Conservation (phyloP, 2,797 vertebrate species). For the Phoebastria nigripes region DNA sequence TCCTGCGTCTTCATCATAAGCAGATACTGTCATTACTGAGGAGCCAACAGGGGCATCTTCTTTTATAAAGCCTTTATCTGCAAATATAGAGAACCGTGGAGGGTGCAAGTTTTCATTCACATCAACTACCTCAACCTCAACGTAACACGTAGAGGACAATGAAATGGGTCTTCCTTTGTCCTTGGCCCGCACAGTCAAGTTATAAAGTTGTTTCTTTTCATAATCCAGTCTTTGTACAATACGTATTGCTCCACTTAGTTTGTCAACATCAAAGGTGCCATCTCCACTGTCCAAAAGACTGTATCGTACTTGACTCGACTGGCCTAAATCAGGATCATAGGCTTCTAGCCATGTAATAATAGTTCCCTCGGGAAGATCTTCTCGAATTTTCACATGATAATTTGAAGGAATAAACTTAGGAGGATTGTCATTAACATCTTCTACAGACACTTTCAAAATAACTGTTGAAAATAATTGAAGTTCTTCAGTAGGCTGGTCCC, state of each 20-base stretch:
- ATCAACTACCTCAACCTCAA: constrained; percentile 93
- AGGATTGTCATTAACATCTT: constrained; percentile 95
- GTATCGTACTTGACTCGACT: constrained; percentile 92
- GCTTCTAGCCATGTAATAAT: constrained; percentile 94
- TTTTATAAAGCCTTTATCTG: constrained; percentile 90
- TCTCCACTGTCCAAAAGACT: constrained; percentile 89
- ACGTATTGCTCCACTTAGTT: constrained; percentile 91
- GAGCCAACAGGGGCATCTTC: constrained; percentile 89
- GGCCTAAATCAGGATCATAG: constrained; percentile 88
- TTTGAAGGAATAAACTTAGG: constrained; percentile 91
- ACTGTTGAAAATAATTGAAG: constrained; percentile 87
- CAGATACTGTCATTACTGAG: constrained; percentile 88
- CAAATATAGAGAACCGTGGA: constrained; percentile 87
- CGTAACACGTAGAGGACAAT: constrained; percentile 89
- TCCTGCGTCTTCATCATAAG: constrained; percentile 90
- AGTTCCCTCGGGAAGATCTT: constrained; percentile 93
- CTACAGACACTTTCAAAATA: constrained; percentile 85
- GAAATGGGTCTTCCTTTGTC: constrained; percentile 94
- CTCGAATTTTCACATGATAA: constrained; percentile 89
- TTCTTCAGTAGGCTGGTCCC: constrained; percentile 85
- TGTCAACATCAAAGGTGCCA: constrained; percentile 93
- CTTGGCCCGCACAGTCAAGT: constrained; percentile 91
- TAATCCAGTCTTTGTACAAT: constrained; percentile 91
- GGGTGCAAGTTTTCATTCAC: constrained; percentile 94
- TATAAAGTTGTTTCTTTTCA: constrained; percentile 91